Evolutionary conservation across 2,888 invertebrate species (phyloP).

Genomic region (Meteorus colon): DNA sequence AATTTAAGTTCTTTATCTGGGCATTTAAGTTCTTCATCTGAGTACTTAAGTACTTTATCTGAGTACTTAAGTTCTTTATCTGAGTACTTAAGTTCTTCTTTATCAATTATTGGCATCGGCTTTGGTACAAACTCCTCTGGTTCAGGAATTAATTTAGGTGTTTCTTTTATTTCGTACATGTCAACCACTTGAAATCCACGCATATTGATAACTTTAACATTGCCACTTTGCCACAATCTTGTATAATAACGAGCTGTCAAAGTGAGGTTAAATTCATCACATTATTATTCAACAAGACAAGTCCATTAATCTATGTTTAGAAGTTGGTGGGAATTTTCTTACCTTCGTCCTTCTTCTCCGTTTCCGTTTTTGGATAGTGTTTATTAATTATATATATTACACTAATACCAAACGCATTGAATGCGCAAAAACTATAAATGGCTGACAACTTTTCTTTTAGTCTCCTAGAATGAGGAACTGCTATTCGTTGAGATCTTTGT

Average conservation of each 20-base stretch:
- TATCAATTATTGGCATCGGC: no score
- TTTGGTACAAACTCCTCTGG: background rate
- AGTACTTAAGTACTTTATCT: no score
- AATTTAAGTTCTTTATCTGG: no score
- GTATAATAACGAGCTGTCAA: constrained; percentile 77
- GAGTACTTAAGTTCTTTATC: no score
- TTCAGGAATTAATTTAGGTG: constrained; percentile 32
- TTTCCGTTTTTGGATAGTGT: background rate
- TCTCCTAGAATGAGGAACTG: constrained; percentile 16
- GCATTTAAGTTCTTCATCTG: no score
- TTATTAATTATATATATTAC: accelerated
- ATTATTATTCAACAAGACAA: background rate
- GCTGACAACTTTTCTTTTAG: constrained; percentile 42
- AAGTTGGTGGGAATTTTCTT: background rate
- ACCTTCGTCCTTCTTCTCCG: constrained; percentile 32
- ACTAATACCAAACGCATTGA: constrained; percentile 44
- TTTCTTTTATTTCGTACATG: constrained; percentile 46
- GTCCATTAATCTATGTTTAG: background rate
- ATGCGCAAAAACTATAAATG: constrained; percentile 49
- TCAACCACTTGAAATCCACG: constrained; percentile 73
- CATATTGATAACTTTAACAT: constrained; percentile 77
- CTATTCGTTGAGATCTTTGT: constrained; percentile 34
- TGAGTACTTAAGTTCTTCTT: no score
- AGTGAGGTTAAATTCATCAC: background rate
- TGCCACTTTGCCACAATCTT: constrained; percentile 76